phyloP scores from a whole-genome alignment of 1,140 invertebrate genomes.

The Caenorhabditis tropicalis region DNA sequence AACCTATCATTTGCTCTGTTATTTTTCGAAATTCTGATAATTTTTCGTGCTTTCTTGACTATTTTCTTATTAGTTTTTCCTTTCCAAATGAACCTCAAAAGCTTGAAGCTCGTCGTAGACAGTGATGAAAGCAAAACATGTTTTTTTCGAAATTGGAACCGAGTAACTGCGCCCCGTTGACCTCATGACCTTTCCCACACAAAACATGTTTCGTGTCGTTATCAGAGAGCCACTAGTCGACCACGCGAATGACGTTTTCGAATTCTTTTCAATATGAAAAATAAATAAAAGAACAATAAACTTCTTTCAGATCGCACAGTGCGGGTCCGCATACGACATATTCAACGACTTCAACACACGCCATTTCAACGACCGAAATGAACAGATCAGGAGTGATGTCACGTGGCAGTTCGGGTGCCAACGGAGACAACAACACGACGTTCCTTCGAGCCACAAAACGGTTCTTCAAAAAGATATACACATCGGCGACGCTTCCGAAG shows the following conservation, averaged over 20 bases:
- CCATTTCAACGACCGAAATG: conserved; percentile 49
- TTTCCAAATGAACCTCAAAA: no score
- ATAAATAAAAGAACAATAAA: no score
- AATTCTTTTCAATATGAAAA: no score
- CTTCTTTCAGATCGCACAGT: conserved; percentile 36
- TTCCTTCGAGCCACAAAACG: conserved; percentile 47
- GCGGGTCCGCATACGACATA: conserved; percentile 42
- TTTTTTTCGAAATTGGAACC: neutral
- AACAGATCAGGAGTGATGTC: conserved; percentile 29
- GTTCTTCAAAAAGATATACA: conserved; percentile 55
- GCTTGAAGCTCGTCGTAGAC: no score
- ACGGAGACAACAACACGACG: conserved; percentile 19
- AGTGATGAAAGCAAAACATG: no score
- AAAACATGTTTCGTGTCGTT: neutral
- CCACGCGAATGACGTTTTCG: no score
- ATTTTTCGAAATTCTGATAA: neutral
- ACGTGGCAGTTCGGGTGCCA: conserved; percentile 3
- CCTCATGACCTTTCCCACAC: neutral
- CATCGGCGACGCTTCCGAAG: conserved; percentile 48
- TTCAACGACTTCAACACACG: conserved; percentile 25
- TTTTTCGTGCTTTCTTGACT: no score
- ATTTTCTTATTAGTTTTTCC: no score
- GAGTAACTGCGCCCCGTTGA: neutral
- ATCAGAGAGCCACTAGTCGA: neutral
- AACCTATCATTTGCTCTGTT: neutral